Evolutionary conservation across 2,113 vertebrate genomes (phyloP), one percentile per base, ranked within the genome.

Genomic region (Stictonetta naevosa): DNA sequence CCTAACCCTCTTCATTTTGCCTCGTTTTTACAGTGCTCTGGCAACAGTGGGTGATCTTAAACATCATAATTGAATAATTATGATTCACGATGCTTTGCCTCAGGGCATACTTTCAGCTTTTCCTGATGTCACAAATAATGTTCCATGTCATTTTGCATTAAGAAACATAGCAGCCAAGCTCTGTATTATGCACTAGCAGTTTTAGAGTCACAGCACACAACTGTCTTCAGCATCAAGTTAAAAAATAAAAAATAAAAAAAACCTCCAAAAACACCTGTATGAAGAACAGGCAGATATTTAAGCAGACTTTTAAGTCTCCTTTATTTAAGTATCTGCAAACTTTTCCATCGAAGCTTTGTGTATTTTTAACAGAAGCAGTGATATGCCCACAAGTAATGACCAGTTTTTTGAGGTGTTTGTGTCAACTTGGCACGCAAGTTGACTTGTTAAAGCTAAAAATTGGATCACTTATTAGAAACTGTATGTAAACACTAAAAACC

Each of bases 61-160:
- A 69, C 92, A 76, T 83, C 55, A 42, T 96, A 95, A 95, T 89
- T 89, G 92, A 93, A 82, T 96, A 96, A 97, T 96, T 96, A 91
- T 93, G 89, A 85, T 83, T 96, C 83, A 74, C 77, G 66, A 93
- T 94, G 91, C 87, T 95, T 80, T 92, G 94, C 96, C 88, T 85
- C 42, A 28, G 77, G 94, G 93, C 83, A 42, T 1, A 58, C 44
- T 89, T 96, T 87, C 83, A 89, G 66, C 83, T 86, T 86, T 91
- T 95, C 91, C 78, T 91, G 91, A 91, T 95, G 93, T 92, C 91
- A 75, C 92, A 95, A 95, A 95, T 85, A 95, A 94, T 74, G 88
- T 82, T 82, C 78, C 40, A 1, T 89, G 92, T 88, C 92, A 87
- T 74, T 94, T 56, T 94, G 69, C 67, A 76, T 95, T 94, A 92